phyloP scores from a whole-genome alignment of 1,140 invertebrate genomes.

The Zaprionus taronus region DNA sequence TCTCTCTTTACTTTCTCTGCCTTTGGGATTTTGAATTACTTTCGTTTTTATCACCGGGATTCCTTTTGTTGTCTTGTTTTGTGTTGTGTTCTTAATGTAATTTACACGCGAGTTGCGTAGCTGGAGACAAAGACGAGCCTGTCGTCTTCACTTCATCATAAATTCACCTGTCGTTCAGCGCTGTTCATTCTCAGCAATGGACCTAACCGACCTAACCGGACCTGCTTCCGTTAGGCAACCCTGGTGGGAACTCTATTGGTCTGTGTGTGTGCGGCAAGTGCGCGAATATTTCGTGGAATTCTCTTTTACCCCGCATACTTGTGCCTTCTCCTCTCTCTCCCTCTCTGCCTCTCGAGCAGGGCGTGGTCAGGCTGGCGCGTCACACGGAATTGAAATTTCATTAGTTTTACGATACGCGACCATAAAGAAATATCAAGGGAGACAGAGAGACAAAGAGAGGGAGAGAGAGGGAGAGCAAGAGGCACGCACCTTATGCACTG shows the following conservation, averaged over 20 bases:
- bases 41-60: constrained; percentile 72
- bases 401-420: constrained; percentile 73
- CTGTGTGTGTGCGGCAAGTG: constrained; percentile 50
- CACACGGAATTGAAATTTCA: constrained; percentile 79
- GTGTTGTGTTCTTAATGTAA: constrained; percentile 40
- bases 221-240: constrained; percentile 66
- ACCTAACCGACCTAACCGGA: constrained; percentile 39
- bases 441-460: constrained; percentile 24
- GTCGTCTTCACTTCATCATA: constrained; percentile 77
- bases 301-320: constrained; percentile 20
- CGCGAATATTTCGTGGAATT: constrained; percentile 81
- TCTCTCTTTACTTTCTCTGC: not conserved
- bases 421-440: constrained; percentile 48
- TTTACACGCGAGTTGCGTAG: constrained; percentile 50
- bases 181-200: constrained; percentile 41
- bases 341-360: constrained; percentile 2
- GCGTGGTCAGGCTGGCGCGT: constrained; percentile 54
- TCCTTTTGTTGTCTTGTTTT: constrained; percentile 19
- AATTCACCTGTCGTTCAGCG: constrained; percentile 76
- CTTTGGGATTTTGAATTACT: constrained; percentile 76
- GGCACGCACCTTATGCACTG: constrained; percentile 41
- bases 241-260: constrained; percentile 39
- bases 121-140: constrained; percentile 39
- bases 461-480: constrained; percentile 21
- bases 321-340: not conserved